Evolutionary conservation across 2,888 invertebrate species (phyloP), one percentile per base, ranked within the genome.

Genomic region (Agrochola lychnidis): DNA sequence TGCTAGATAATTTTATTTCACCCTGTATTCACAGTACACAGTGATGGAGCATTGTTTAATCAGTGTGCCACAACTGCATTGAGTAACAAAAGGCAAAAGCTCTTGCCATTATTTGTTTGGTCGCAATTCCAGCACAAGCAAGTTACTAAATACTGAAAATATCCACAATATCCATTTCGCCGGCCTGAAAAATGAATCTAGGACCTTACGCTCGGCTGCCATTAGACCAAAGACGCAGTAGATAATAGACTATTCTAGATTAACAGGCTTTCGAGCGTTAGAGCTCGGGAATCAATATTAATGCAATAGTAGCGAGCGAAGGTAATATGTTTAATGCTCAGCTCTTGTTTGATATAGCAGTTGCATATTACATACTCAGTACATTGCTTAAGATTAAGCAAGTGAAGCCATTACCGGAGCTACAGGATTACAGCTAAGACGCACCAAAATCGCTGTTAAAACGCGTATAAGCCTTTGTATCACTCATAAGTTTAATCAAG

Each of bases 301-400:
- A 70, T 71, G 67, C 68, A 72, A 73, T 70, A 48, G 53, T 30
- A 56, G 70, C 40, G 57, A 59, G 70, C 40, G 57, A 59, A 30
- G 16, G 30, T 68, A 67, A 73, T 66, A 84, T 63, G 66, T 83
- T 67, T 57, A 36, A 69, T 77, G 42, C 48, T 61, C 48, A 59
- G 56, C 45, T 70, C 78, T 66, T 56, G 79, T 80, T 48, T 66
- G 78, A 70, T 62, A 61, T 30, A 66, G 56, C 70, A n/a, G 36
- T 61, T 70, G 59, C 70, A 67, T 83, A 83, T 80, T 80, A 80
- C 66, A 42, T 70, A 48, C 30, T 66, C 64, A n/a, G 69, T 42
- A 62, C 66, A 42, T n/a, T 42, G 56, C 77, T 82, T 48, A 70
- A 77, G 48, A 45, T 62, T 61, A 78, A 77, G 64, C 64, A 59